These are phyloP conservation scores for Lycaon pictus DNA, from an alignment of 2,113 vertebrate species.

Conservation along the genomic window DNA sequence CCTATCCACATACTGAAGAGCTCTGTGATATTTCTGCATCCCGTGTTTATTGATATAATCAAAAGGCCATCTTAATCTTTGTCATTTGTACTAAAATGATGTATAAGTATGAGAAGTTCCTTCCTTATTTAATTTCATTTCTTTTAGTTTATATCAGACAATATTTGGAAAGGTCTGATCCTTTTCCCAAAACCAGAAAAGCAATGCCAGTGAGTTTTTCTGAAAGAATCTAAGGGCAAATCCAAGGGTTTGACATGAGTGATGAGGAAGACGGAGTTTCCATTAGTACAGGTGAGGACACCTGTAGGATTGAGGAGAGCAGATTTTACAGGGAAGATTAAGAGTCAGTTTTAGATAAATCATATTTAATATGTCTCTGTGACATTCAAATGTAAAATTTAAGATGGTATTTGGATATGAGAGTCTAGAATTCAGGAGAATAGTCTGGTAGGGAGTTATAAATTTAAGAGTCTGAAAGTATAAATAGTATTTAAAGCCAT, in stretches of 20 bases:
- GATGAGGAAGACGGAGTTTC: not conserved
- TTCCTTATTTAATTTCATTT: not conserved
- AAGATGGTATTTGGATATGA: not conserved
- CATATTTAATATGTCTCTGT: not conserved
- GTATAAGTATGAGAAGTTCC: not conserved
- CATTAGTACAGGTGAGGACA: not conserved
- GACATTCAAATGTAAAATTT: not conserved
- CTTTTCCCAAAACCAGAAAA: not conserved
- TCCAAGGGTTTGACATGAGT: not conserved
- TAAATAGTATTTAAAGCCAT: not conserved
- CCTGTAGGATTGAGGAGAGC: not conserved
- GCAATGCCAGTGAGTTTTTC: not conserved
- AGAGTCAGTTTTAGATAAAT: not conserved
- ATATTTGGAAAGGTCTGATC: not conserved
- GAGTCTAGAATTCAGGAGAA: not conserved
- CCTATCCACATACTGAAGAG: not conserved
- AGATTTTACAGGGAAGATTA: not conserved
- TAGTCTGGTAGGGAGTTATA: not conserved
- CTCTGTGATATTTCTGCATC: not conserved
- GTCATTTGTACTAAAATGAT: not conserved
- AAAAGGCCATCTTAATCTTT: not conserved
- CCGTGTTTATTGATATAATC: not conserved
- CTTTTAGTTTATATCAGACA: not conserved
- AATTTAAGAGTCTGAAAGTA: not conserved
- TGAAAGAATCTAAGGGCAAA: not conserved